phyloP scores from a whole-genome alignment of 2,888 invertebrate genomes.

The Drosophila diplacantha region DNA sequence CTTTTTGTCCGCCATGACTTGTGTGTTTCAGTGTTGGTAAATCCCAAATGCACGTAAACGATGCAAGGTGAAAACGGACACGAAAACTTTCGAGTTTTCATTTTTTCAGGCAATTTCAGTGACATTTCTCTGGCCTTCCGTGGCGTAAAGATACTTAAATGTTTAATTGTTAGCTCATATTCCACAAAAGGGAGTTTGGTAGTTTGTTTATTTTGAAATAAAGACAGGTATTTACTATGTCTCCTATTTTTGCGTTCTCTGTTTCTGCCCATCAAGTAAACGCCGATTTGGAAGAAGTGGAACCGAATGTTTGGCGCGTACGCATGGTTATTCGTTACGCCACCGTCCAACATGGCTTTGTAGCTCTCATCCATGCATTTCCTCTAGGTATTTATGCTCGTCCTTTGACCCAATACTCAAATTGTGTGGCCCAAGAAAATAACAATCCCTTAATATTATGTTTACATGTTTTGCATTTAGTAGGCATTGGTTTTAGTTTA shows the following conservation, averaged over 20 bases:
- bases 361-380: background rate
- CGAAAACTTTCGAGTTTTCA: background rate
- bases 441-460: background rate
- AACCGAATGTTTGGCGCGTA: constrained; percentile 2
- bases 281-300: background rate
- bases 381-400: constrained; percentile 2
- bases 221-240: too few relatives aligned
- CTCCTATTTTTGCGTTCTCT: background rate
- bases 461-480: background rate
- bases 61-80: background rate
- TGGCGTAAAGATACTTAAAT: background rate
- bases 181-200: background rate
- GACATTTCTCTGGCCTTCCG: background rate
- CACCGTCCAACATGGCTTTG: background rate
- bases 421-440: background rate
- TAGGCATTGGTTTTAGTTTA: background rate
- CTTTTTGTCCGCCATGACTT: background rate
- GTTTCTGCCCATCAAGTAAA: background rate
- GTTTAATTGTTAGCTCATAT: background rate
- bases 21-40: constrained; percentile 4
- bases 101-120: background rate
- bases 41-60: background rate
- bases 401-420: background rate
- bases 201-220: background rate
- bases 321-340: background rate